Base-by-base conservation (phyloP, 2,888 invertebrate species). In the Villa cingulata region DNA sequence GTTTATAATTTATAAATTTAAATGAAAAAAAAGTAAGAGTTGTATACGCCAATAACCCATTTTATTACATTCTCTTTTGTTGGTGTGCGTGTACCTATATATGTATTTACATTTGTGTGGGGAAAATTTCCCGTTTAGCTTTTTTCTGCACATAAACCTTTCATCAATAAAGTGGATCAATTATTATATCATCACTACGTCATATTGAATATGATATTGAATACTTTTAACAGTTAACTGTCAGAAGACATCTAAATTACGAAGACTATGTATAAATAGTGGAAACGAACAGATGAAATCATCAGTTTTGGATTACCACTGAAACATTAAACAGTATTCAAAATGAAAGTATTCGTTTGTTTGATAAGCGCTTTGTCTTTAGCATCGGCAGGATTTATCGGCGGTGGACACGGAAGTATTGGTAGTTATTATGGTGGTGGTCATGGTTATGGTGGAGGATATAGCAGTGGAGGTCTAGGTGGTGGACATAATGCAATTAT, bases 281-380 rank as follows among this genome's bases (percentile, higher is more conserved):
- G 12, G 40, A n/a, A 3, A 5, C 12, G 14, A 18, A 9, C 4
- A 7, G n/a, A 37, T 17, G 37, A 37, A 37, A 17, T 17, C 9
- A 42, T 46, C 46, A 46, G 46, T 46, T 20, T 41, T 37, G 41
- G 46, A 15, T 27, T 27, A 18, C 16, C 41, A 27, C 27, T 42
- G 37, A 23, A 46, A 12, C 29, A 32, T 12, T 32, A 12, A 32
- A 32, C 29, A 32, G 9, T 32, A 27, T 18, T 41, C 41, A 46
- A 42, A 23, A 46, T 46, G 46, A 46, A 46, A 29, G 46, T 46
- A 23, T 46, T 46, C 27, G 29, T 46, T 37, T 46, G 46, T 42
- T 42, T 46, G 14, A 37, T 46, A 23, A 42, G 37, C n/a, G 41
- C 37, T 2, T 27, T 46, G 10, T 41, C 41, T 27, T 37, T 37